phyloP scores from a whole-genome alignment of 2,113 vertebrate species.

The Pleuronectes platessa region DNA sequence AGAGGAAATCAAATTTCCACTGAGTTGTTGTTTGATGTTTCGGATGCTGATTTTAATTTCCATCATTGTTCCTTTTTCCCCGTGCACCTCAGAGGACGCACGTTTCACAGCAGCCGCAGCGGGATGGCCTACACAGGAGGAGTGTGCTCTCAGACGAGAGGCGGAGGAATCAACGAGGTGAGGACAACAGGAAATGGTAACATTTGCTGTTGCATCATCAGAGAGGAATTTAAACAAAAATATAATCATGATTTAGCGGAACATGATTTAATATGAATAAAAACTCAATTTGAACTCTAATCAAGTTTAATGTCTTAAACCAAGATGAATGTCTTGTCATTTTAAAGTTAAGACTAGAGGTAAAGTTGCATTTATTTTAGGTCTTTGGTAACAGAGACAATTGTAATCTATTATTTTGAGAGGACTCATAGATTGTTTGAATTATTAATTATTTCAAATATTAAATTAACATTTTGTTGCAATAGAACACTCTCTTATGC shows the following conservation, averaged over 20 bases:
- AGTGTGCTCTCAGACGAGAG: conserved; percentile 86
- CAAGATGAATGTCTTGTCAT: too few species aligned
- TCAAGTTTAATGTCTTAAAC: too few species aligned
- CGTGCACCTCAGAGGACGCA: conserved; percentile 85
- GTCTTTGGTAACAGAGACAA: too few species aligned
- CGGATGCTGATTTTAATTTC: background rate
- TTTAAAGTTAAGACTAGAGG: background rate
- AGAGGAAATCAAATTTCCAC: conserved; percentile 12
- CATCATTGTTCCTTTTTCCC: background rate
- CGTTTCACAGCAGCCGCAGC: conserved; percentile 92
- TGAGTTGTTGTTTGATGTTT: background rate
- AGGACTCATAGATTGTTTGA: too few species aligned
- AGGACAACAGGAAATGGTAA: background rate
- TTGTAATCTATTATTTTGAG: too few species aligned
- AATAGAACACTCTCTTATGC: too few species aligned
- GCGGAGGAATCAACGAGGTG: conserved; percentile 93
- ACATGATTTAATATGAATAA: too few species aligned
- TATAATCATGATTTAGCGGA: too few species aligned
- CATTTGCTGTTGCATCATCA: background rate
- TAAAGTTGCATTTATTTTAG: background rate
- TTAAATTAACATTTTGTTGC: too few species aligned
- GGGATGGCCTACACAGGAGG: conserved; percentile 92
- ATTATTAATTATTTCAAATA: too few species aligned
- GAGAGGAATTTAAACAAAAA: too few species aligned
- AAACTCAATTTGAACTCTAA: too few species aligned